Base-by-base conservation (phyloP, 2,113 vertebrate species). In the Nothobranchius furzeri region DNA sequence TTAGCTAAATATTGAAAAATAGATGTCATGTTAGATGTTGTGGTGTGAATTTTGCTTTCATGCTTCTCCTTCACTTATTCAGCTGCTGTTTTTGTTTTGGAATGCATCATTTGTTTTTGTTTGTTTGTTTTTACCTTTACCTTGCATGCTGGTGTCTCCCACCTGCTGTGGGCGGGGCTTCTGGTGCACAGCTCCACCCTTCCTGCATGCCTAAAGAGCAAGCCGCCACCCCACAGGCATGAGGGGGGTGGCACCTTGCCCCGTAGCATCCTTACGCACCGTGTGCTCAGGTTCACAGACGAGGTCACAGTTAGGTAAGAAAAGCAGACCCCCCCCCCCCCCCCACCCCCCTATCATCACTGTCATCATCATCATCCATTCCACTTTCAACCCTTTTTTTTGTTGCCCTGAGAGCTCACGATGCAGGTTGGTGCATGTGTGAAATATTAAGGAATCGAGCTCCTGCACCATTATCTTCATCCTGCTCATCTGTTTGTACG, bases 181-280 rank as follows among this genome's bases (percentile, higher is more conserved):
- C 17, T 62, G 70, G 87, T 87, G 20, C 77, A 63, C 91, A 96
- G 95, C 92, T 95, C 93, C 87, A 90, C 94, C 88, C 93, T 97
- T 88, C 95, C 95, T 87, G 94, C 94, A 94, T 94, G 92, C 88
- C 81, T 95, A 93, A 95, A 95, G 93, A 94, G 81, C 90, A 93
- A 90, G 87, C 73, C 89, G 20, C 74, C 89, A 24, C 72, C 91
- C 86, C 86, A 89, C 90, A 93, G 92, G 90, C 92, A 91, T 86
- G 90, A 93, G 76, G 91, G 91, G 93, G 91, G 94, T 87, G 90
- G 91, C 84, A 89, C 85, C 73, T 87, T 85, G 78, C 92, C 88
- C 81, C 91, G 82, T 78, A 92, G 92, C 79, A 91, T 90, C 89
- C 88, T 93, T 82, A 90, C 92, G 63, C 91, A 93, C 76, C 91